These are phyloP conservation scores for Paramormyrops kingsleyae DNA, from an alignment of 2,113 vertebrate genomes.

Conservation along the genomic window DNA sequence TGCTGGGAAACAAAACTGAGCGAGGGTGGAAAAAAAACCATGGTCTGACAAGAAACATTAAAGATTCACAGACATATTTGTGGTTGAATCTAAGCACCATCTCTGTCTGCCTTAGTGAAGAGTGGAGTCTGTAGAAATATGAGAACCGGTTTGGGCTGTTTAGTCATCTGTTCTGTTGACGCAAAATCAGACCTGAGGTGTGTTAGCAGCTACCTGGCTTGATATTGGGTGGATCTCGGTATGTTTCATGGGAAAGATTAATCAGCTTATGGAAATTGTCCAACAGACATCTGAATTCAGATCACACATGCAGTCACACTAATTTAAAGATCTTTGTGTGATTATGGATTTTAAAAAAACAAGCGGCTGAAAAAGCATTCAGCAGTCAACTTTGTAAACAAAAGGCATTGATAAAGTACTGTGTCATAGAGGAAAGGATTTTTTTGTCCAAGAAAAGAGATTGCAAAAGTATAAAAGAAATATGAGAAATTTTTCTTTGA, in stretches of 20 bases:
- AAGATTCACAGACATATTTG: slow-evolving; percentile 16
- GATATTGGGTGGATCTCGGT: not conserved
- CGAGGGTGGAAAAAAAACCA: not conserved
- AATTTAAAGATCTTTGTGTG: not conserved
- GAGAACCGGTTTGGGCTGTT: not conserved
- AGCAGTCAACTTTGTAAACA: not conserved
- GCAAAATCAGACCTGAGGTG: not conserved
- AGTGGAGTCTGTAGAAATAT: not conserved
- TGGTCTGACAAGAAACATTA: not conserved
- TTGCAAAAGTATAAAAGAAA: not conserved
- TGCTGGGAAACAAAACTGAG: not conserved
- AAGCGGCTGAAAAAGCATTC: not conserved
- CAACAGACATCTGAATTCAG: not conserved
- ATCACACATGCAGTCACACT: not conserved
- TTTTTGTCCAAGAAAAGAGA: not conserved
- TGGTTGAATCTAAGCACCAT: not conserved
- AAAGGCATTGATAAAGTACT: not conserved
- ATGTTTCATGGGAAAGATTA: not conserved
- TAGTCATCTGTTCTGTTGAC: not conserved
- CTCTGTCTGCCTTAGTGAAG: not conserved
- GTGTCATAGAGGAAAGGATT: not conserved
- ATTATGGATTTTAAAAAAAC: not conserved
- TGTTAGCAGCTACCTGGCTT: not conserved
- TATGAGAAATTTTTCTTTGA: not conserved
- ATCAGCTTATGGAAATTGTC: not conserved